Conservation (phyloP, 2,113 vertebrate species). For the Python bivittatus region DNA sequence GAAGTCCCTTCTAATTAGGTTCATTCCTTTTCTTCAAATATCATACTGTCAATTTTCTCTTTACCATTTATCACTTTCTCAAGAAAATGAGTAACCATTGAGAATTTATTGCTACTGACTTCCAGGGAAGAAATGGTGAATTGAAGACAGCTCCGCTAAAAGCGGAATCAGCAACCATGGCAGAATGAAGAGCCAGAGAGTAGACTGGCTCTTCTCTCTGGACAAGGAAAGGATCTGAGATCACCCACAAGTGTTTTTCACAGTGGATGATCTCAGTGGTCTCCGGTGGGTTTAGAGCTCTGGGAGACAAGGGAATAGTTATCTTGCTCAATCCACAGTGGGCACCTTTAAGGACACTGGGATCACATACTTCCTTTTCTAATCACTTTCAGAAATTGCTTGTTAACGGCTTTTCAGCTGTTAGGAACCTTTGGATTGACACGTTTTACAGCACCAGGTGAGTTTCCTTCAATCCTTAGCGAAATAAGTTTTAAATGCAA, state of each 20-base stretch:
- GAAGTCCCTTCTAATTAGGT: slow-evolving; percentile 28
- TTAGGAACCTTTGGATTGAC: background rate
- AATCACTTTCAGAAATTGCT: background rate
- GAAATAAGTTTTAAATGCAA: background rate
- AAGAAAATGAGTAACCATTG: background rate
- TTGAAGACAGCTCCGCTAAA: background rate
- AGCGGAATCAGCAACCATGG: too few relatives aligned
- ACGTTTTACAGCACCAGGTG: background rate
- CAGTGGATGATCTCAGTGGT: too few relatives aligned
- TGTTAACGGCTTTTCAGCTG: background rate
- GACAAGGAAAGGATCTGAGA: background rate
- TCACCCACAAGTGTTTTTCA: background rate
- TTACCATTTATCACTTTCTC: slow-evolving; percentile 1
- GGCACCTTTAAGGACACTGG: background rate
- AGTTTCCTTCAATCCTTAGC: background rate
- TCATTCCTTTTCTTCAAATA: slow-evolving; percentile 36
- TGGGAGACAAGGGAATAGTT: background rate
- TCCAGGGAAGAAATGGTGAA: background rate
- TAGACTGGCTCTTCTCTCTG: background rate
- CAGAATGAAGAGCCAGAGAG: slow-evolving; percentile 15
- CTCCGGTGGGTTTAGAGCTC: background rate
- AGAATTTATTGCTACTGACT: background rate
- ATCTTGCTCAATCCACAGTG: background rate
- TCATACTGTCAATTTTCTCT: slow-evolving; percentile 13
- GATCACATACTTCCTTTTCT: background rate